phyloP scores from a whole-genome alignment of 64 coral and sea anemone species.

The Dendrophyllia cribrosa region DNA sequence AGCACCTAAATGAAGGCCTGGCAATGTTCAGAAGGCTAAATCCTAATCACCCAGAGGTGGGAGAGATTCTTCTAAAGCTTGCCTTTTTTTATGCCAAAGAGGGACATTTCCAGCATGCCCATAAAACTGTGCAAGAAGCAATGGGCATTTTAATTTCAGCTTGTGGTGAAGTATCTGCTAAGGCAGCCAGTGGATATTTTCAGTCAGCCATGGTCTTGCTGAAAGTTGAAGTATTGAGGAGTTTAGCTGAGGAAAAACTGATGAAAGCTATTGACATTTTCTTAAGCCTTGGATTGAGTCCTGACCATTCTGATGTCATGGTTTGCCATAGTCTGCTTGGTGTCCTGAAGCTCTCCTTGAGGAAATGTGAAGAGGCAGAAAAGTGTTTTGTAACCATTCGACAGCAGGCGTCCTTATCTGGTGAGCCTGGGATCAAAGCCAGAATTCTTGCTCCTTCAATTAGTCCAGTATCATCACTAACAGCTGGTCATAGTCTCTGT shows the following conservation, averaged over 20 bases:
- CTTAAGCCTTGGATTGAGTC: neutral
- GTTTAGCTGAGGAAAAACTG: neutral
- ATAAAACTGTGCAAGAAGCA: neutral
- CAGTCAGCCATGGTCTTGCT: neutral
- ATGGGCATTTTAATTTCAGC: neutral
- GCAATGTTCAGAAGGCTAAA: neutral
- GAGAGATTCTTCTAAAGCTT: neutral
- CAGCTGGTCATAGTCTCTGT: neutral
- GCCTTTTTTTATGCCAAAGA: neutral
- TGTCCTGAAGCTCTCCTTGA: neutral
- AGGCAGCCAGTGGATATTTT: neutral
- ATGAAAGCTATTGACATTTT: slow-evolving; percentile 1
- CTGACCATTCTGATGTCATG: neutral
- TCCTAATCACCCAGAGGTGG: neutral
- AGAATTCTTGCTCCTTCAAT: neutral
- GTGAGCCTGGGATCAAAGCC: neutral
- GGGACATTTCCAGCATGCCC: neutral
- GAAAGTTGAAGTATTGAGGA: neutral
- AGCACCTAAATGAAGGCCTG: neutral
- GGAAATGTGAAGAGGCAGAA: neutral
- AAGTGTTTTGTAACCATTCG: neutral
- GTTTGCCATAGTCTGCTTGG: neutral
- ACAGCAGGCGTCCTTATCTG: neutral
- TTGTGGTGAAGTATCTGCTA: neutral
- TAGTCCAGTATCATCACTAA: neutral